Conservation (phyloP, 2,797 vertebrate species). For the Microctenopoma stevenorrisi region DNA sequence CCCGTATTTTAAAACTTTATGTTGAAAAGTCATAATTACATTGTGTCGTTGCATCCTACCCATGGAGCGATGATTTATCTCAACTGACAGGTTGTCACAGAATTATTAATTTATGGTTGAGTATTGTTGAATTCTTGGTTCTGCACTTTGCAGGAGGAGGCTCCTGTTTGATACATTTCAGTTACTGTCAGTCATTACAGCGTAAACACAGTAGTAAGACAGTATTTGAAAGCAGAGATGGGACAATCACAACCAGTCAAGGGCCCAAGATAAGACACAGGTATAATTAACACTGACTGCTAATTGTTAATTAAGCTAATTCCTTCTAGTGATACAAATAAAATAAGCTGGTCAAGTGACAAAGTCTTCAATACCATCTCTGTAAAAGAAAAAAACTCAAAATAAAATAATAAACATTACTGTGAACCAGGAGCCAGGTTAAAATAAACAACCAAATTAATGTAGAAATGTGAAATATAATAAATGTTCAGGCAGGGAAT, state of each 20-base stretch:
- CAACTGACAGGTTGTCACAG: neutral
- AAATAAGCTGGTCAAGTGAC: neutral
- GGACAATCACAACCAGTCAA: constrained; percentile 12
- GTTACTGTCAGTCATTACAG: neutral
- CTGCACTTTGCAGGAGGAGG: too few relatives aligned
- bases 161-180: too few relatives aligned
- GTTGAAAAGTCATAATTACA: too few relatives aligned
- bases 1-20: neutral
- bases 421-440: too few relatives aligned
- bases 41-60: neutral
- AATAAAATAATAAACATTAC: too few relatives aligned
- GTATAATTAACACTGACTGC: neutral
- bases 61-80: neutral
- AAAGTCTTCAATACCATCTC: too few relatives aligned
- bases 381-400: too few relatives aligned
- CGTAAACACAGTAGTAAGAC: constrained; percentile 25
- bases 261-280: constrained; percentile 16
- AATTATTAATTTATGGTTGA: too few relatives aligned
- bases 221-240: constrained; percentile 11
- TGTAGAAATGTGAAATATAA: too few relatives aligned
- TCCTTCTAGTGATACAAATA: neutral
- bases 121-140: too few relatives aligned
- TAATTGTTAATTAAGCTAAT: neutral
- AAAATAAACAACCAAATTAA: too few relatives aligned
- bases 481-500: too few relatives aligned